These are phyloP conservation scores for Eupithecia subfuscata DNA, from an alignment of 2,888 invertebrate species.

Conservation along the genomic window DNA sequence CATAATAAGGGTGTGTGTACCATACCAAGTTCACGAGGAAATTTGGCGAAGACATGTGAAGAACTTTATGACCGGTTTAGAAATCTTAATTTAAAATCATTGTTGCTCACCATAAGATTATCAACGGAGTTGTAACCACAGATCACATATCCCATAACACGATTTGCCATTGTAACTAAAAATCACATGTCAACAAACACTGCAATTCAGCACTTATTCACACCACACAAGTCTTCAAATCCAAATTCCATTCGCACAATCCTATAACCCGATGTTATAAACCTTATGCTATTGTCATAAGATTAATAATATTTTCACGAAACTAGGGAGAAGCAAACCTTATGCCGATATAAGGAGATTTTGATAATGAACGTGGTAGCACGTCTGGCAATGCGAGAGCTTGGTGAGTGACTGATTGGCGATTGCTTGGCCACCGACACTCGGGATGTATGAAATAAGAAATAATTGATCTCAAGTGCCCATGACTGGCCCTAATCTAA, in stretches of 20 bases:
- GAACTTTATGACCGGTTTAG: not conserved
- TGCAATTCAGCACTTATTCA: conserved; percentile 30
- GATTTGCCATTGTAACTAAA: conserved; percentile 71
- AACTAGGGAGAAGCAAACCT: conserved; percentile 36
- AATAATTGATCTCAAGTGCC: conserved; percentile 31
- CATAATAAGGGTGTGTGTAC: not conserved
- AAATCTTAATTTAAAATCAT: not conserved
- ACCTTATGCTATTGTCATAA: conserved; percentile 42
- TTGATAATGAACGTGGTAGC: conserved; percentile 36
- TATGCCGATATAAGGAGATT: conserved; percentile 28
- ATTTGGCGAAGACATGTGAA: not conserved
- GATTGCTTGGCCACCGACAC: conserved; percentile 22
- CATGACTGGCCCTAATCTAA: conserved; percentile 17
- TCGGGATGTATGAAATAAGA: conserved; percentile 20
- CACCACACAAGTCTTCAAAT: conserved; percentile 26
- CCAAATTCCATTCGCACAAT: not conserved
- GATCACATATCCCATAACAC: conserved; percentile 83
- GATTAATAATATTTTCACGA: conserved; percentile 21
- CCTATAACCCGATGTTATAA: conserved; percentile 35
- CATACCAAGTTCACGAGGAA: not conserved
- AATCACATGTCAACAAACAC: conserved; percentile 45
- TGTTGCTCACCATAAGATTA: conserved; percentile 80
- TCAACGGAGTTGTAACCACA: conserved; percentile 85
- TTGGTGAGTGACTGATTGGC: conserved; percentile 60
- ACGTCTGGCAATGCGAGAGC: conserved; percentile 49